Conservation (phyloP, 2,888 invertebrate genomes). For the Steromphala cineraria region DNA sequence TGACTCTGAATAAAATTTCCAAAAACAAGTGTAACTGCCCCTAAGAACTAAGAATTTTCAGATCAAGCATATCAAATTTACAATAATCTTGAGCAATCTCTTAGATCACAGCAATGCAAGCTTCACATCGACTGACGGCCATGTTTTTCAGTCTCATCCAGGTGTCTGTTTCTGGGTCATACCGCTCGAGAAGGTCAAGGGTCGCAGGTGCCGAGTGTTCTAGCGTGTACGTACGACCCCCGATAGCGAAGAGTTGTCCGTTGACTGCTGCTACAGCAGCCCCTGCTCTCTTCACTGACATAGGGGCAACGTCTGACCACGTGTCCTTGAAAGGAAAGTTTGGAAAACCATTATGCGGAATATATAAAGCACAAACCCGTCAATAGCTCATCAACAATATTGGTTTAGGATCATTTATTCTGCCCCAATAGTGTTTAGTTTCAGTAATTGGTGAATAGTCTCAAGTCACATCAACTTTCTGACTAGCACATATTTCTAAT, state of each 20-base stretch:
- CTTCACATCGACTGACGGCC: conserved; percentile 85
- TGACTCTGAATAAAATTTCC: no score
- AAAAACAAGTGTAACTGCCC: no score
- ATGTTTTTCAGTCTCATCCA: conserved; percentile 89
- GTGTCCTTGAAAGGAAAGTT: conserved; percentile 66
- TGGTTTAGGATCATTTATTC: no score
- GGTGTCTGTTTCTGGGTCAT: conserved; percentile 85
- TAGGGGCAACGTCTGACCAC: conserved; percentile 84
- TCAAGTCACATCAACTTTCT: no score
- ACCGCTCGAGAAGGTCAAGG: conserved; percentile 88
- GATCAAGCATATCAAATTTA: neutral
- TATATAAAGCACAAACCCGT: no score
- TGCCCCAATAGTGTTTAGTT: no score
- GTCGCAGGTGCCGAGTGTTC: conserved; percentile 75
- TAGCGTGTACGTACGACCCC: conserved; percentile 83
- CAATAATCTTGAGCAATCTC: neutral
- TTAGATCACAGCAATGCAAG: conserved; percentile 51
- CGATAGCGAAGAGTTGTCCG: conserved; percentile 91
- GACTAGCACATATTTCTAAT: no score
- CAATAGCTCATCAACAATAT: no score
- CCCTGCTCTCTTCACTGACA: conserved; percentile 89
- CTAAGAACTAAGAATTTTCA: no score
- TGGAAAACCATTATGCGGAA: no score
- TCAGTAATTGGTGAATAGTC: no score
- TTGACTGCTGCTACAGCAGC: conserved; percentile 90